phyloP scores from a whole-genome alignment of 2,797 vertebrate species.

The Garrulus glandarius region DNA sequence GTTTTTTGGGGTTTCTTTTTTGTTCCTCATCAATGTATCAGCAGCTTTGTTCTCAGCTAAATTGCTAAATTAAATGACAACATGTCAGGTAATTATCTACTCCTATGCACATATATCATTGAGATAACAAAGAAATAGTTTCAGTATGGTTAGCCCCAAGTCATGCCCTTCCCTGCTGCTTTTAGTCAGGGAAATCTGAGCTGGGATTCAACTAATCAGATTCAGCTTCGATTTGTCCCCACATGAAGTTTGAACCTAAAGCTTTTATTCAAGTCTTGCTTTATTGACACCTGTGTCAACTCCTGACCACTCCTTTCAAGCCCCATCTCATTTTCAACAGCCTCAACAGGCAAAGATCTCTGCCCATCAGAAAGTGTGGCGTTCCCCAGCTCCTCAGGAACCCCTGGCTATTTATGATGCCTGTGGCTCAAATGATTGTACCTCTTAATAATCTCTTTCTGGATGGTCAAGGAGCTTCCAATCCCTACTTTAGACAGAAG shows the following conservation, averaged over 20 bases:
- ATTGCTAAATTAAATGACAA: neutral
- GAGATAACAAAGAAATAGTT: neutral
- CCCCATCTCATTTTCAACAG: neutral
- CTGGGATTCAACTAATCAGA: neutral
- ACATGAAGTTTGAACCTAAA: neutral
- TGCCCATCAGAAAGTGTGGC: neutral
- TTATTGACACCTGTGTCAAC: neutral
- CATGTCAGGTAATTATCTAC: neutral
- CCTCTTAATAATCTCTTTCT: neutral
- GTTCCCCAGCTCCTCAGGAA: neutral
- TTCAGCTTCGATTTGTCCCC: neutral
- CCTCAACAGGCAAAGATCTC: neutral
- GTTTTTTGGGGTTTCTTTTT: neutral
- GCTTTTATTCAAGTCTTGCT: neutral
- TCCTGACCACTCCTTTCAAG: neutral
- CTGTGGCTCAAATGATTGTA: accelerated
- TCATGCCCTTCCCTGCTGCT: neutral
- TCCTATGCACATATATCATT: neutral
- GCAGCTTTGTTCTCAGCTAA: neutral
- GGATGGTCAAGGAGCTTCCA: neutral
- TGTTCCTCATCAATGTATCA: neutral
- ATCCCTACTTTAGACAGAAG: neutral
- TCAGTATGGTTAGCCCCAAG: neutral
- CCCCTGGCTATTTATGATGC: neutral
- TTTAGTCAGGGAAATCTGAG: neutral